Base-by-base conservation (phyloP, 2,888 invertebrate species). In the Eubasilissa splendida region DNA sequence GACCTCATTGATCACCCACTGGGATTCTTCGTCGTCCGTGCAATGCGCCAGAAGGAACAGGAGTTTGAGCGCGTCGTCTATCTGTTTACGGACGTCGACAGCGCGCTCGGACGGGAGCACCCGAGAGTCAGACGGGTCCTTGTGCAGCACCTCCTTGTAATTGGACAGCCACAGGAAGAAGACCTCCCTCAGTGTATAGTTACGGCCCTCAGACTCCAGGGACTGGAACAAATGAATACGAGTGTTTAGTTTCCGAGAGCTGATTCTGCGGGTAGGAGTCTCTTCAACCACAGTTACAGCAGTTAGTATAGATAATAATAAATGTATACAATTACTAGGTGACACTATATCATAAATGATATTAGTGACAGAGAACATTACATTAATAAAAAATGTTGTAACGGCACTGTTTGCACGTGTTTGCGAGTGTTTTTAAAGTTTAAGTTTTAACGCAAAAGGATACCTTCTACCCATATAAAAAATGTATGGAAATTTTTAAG, bases 1-100 rank as follows among this genome's bases (percentile, higher is more conserved):
- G 88, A 88, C 0, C 87, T 87, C 0, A 86, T 86, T 0, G 88
- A 88, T 0, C 0, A 88, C 85, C 0, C 88, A 88, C 0, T 85
- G 86, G 0, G 85, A 84, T 14, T 86, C 87, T 0, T 87, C 87
- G 58, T 86, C 86, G 22, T 84, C 86, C 82, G 88, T 88, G 0
- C 89, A 88, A 3, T 88, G 89, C 3, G 88, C 86, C 52, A 88
- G 88, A 14, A 74, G 56, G 63, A 65, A 63, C 14, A 78, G 52
- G 11, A 78, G 71, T 52, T 53, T 76, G 14, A 58, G 58, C 12
- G 89, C 83, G 82, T 89, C 88, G 22, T 89, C 88, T 5, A 88
- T 83, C 7, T 89, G 89, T 10, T 54, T 53, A 11, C 53, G 53
- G 53, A 53, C 70, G 31, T 70, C 70, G 33, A 33, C 31, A 11